Base-by-base conservation (phyloP, 2,113 vertebrate genomes). In the Eublepharis macularius region DNA sequence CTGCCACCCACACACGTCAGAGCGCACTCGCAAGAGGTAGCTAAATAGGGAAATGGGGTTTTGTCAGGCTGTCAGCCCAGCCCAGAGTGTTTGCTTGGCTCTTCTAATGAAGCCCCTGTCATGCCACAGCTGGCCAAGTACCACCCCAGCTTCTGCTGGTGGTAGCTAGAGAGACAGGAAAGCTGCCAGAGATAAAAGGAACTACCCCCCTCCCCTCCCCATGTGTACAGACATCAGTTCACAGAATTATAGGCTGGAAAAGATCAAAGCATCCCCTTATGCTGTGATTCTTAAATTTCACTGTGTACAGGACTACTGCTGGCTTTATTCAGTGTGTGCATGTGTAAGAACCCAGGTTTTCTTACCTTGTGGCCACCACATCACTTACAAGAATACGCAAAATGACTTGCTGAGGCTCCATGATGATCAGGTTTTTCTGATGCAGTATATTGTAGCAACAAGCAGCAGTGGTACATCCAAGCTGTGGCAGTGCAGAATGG, bases 11-110 rank as follows among this genome's bases (percentile, higher is more conserved):
- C 84, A 49, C 68, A 19, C 70, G 49, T 41, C 43, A 19, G 69
- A 26, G 57, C 2, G 8, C 4, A n/a, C 77, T 19, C 24, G 57
- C 57, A 11, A 75, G 43, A 86, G n/a, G 69, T 57, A 49, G 45
- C 70, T 81, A 86, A 81, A 86, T 41, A 43, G 84, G 57, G 84
- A 75, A 65, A n/a, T 43, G 19, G 65, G 16, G 43, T 41, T 54
- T 74, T 8, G 13, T 16, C n/a, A 47, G 51, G 41, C 57, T 75
- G n/a, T 51, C 84, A 66, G 14, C 45, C n/a, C 54, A 65, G 17
- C 69, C 43, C 17, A 45, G 66, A n/a, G 26, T 2, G 9, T 16
- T 13, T 4, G 9, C 10, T 21, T 2, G 4, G 49, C 16, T 12
- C 76, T 51, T 49, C 41, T 36, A 29, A 76, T 6, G 29, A 43